Evolutionary conservation across 1,140 invertebrate genomes (phyloP).

Genomic region (Dendroctonus valens): DNA sequence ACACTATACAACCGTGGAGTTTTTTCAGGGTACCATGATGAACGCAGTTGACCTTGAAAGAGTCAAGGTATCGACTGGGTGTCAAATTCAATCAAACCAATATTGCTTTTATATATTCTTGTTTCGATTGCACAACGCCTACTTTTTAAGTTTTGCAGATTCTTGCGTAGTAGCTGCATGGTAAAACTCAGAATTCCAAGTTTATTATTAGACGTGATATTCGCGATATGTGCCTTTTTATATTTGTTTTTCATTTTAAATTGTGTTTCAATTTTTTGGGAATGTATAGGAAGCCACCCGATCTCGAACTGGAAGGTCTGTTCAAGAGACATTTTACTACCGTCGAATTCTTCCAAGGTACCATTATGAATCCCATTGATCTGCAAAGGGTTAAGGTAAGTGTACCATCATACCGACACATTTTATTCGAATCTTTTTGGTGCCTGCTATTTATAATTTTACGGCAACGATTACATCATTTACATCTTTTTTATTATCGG

Average conservation of each 20-base stretch:
- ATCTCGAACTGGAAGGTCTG: constrained; percentile 97
- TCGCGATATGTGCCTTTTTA: constrained; percentile 18
- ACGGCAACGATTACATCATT: neutral
- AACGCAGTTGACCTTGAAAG: constrained; percentile 98
- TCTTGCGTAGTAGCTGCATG: constrained; percentile 37
- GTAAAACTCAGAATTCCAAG: constrained; percentile 36
- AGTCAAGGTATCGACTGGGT: constrained; percentile 79
- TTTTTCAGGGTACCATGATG: constrained; percentile 99
- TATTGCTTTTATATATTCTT: constrained; percentile 14
- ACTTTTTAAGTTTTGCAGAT: constrained; percentile 25
- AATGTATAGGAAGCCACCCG: constrained; percentile 82
- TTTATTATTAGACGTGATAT: constrained; percentile 10
- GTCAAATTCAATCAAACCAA: neutral
- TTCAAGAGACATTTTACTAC: constrained; percentile 99
- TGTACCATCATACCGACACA: neutral
- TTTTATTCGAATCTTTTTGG: neutral
- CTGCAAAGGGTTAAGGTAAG: constrained; percentile 97
- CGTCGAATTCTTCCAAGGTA: constrained; percentile 99
- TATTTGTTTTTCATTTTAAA: constrained; percentile 29
- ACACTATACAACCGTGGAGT: constrained; percentile 99
- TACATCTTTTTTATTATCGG: too few relatives aligned
- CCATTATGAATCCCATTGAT: constrained; percentile 99
- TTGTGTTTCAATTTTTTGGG: constrained; percentile 39
- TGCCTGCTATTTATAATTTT: constrained; percentile 9
- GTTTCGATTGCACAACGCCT: constrained; percentile 13